Evolutionary conservation across 2,888 invertebrate species (phyloP).

Genomic region (Apamea anceps): DNA sequence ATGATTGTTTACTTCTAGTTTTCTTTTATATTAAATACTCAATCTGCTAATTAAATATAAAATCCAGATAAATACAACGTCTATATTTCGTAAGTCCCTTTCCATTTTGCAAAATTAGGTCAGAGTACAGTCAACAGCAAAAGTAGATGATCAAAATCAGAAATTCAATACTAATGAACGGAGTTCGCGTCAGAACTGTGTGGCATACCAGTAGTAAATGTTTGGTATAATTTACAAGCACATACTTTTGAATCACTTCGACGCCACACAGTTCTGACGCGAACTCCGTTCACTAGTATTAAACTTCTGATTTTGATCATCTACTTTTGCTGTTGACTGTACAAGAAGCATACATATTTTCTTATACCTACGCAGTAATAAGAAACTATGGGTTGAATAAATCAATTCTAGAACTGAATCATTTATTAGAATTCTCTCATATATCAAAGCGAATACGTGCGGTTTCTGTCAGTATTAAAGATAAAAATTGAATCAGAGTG

Average conservation of each 20-base stretch:
- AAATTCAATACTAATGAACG: no score
- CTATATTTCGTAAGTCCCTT: neutral
- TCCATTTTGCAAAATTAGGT: neutral
- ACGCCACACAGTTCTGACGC: no score
- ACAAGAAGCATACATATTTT: neutral
- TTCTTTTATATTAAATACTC: neutral
- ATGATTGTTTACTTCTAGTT: neutral
- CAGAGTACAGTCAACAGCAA: no score
- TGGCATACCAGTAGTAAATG: no score
- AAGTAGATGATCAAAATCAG: no score
- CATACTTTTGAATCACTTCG: no score
- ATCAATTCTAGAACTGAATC: conserved; percentile 36
- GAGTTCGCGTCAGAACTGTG: no score
- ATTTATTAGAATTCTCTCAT: conserved; percentile 54
- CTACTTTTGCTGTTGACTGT: no score
- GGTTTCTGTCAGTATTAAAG: conserved; percentile 55
- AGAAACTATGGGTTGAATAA: conserved; percentile 23
- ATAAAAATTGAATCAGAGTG: conserved; percentile 70
- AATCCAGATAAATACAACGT: neutral
- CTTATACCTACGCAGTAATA: neutral
- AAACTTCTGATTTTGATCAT: no score
- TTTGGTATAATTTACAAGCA: no score
- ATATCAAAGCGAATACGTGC: conserved; percentile 45
- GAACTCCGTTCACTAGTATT: no score
- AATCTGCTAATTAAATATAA: neutral